phyloP scores from a whole-genome alignment of 2,113 vertebrate genomes.

The Hippoglossus stenolepis region DNA sequence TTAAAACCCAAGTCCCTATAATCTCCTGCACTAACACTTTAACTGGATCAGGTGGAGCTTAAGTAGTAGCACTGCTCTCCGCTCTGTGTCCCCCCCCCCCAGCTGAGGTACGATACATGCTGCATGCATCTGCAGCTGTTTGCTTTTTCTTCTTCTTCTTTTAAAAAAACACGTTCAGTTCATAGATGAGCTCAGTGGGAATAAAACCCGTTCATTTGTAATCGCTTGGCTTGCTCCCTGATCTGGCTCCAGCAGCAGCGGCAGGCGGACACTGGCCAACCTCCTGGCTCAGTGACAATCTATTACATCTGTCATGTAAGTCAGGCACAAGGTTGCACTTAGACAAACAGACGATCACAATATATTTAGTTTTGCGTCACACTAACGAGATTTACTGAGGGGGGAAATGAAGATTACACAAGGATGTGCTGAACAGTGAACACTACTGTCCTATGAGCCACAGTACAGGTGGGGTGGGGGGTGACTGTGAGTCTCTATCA shows the following conservation, averaged over 20 bases:
- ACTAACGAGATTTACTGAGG: background rate
- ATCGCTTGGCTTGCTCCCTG: constrained; percentile 18
- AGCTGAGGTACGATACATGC: background rate
- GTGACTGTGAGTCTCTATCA: constrained; percentile 25
- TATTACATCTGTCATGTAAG: constrained; percentile 25
- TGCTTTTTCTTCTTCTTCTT: background rate
- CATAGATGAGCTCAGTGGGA: constrained; percentile 4
- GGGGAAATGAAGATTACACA: too few relatives aligned
- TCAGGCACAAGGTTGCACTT: background rate
- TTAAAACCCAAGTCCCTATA: constrained; percentile 32
- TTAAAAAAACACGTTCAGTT: constrained; percentile 2
- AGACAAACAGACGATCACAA: background rate
- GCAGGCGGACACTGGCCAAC: constrained; percentile 4
- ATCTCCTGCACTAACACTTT: constrained; percentile 72
- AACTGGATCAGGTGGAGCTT: constrained; percentile 74
- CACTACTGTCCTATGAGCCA: constrained; percentile 6
- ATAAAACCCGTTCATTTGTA: background rate
- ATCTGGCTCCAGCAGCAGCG: constrained; percentile 21
- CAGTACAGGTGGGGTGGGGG: background rate
- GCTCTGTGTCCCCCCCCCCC: background rate
- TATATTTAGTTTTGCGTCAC: background rate
- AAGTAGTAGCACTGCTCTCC: constrained; percentile 8
- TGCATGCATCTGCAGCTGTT: too few relatives aligned
- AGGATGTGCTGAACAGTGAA: background rate
- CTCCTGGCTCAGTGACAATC: constrained; percentile 33